Base-by-base conservation (phyloP, 2,113 vertebrate species). In the Callopanchax toddi region DNA sequence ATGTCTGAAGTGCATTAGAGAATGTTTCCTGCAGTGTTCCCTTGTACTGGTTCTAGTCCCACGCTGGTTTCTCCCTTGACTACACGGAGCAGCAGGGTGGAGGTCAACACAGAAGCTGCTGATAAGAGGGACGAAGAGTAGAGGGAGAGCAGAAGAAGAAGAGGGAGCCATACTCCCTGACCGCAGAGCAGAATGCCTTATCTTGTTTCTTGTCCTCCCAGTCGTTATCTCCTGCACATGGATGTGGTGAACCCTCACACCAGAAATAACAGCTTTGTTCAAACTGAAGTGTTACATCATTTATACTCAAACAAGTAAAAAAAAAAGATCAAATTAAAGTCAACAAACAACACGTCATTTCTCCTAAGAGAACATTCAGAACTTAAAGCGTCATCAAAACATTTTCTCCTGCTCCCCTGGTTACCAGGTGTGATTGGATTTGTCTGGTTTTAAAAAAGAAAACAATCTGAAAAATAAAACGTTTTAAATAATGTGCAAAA, bases 121-220 rank as follows among this genome's bases (percentile, higher is more conserved):
- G 87, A 87, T 89, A 89, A 88, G 80, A 84, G 15, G 76, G 70
- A 87, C 71, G 75, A 71, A 69, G 54, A 81, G 73, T 73, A 18
- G 58, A 77, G 84, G 50, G 59, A 78, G 68, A 50, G 58, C 18
- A 45, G 60, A 76, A 72, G 70, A 66, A 69, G 59, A 61, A 76
- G 62, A 54, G 66, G 71, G 77, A 79, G 81, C 78, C 58, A 71
- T 82, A 67, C 84, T 86, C 89, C 72, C 76, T 78, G 79, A 82
- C 86, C 53, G 11, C 72, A 75, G 44, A 83, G 84, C 72, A 81
- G 71, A 83, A 77, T 72, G 81, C 85, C 76, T 89, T 88, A 90
- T 90, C 87, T 90, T 87, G 82, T 81, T 76, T 74, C 77, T 74
- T 65, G 71, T 79, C 79, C 85, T 86, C 78, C 72, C 69, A 54